Conservation (phyloP, 2,888 invertebrate genomes). For the Pecten maximus region DNA sequence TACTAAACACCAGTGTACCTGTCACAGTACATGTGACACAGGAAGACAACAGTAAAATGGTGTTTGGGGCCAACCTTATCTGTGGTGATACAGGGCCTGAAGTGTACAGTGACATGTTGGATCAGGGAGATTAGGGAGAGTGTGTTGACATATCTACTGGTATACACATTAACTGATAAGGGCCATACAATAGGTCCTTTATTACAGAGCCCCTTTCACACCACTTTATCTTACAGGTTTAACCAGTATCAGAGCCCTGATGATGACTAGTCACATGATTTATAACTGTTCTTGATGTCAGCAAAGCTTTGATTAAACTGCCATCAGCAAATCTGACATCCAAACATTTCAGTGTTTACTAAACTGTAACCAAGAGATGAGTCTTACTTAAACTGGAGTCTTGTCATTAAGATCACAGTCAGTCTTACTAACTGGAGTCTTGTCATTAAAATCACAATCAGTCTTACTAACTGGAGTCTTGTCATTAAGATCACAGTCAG, state of each 20-base stretch:
- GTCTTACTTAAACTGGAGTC: too few relatives aligned
- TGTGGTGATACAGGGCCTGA: not conserved
- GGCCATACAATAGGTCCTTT: not conserved
- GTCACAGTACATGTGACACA: too few relatives aligned
- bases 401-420: too few relatives aligned
- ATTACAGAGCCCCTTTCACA: not conserved
- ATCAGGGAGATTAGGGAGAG: not conserved
- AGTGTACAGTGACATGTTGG: not conserved
- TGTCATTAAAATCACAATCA: too few relatives aligned
- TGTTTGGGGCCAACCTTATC: not conserved
- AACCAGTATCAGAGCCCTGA: not conserved
- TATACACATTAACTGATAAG: slow-evolving; percentile 29
- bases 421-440: too few relatives aligned
- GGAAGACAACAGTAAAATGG: not conserved
- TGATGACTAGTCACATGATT: not conserved
- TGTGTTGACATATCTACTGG: not conserved
- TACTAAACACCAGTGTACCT: too few relatives aligned
- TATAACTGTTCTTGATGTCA: not conserved
- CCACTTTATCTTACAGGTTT: not conserved
- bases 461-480: too few relatives aligned
- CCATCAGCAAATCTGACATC: too few relatives aligned
- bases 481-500: too few relatives aligned
- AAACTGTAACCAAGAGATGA: too few relatives aligned
- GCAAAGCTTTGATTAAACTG: not conserved
- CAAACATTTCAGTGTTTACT: too few relatives aligned